Evolutionary conservation across 2,113 vertebrate species (phyloP), one percentile per base, ranked within the genome.

Genomic region (Mus spicilegus): DNA sequence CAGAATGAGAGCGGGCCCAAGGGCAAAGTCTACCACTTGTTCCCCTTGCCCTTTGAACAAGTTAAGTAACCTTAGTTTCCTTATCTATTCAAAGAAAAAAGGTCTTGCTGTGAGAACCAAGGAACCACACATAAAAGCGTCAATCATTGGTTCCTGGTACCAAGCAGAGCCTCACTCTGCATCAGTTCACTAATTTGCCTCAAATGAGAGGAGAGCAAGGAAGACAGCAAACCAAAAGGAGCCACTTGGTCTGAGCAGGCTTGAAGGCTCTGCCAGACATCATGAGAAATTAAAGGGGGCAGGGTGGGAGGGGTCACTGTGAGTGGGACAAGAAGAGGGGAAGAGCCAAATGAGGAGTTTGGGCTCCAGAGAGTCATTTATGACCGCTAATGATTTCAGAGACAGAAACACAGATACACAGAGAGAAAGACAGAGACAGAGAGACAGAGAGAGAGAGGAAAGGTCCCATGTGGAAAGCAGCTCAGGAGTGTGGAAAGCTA

Each of bases 351-450:
- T 56, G 70, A 76, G 26, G 70, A 76, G 30, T 63, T 4, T 58
- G 17, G 49, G 5, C 42, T 84, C 33, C 26, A 85, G 22, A 93
- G 51, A 90, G 65, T 9, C 42, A 80, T n/a, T 76, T 46, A 24
- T 24, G 24, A n/a, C 19, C 78, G 85, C 1, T 76, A 65, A 26
- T 86, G 42, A 16, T 58, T 67, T 75, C 14, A 61, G 33, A 85
- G 17, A 14, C 69, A 24, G 70, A 69, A 30, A 46, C 20, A 19
- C 51, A 69, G 36, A 46, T 19, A 70, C 1, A 58, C 11, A 28
- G 5, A 42, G 0, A 36, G 0, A 6, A 3, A 67, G 5, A 67
- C 3, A 67, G 28, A 65, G 3, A 65, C 0, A 65, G 2, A 65
- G 8, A 67, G 16, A 67, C 1, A 30, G 0, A 65, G 63, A 65